Evolutionary conservation across 37 sponge, comb jelly and placozoan species (phyloP), one percentile per base, ranked within the genome.

Genomic region (Halisarca cf. caerulea): DNA sequence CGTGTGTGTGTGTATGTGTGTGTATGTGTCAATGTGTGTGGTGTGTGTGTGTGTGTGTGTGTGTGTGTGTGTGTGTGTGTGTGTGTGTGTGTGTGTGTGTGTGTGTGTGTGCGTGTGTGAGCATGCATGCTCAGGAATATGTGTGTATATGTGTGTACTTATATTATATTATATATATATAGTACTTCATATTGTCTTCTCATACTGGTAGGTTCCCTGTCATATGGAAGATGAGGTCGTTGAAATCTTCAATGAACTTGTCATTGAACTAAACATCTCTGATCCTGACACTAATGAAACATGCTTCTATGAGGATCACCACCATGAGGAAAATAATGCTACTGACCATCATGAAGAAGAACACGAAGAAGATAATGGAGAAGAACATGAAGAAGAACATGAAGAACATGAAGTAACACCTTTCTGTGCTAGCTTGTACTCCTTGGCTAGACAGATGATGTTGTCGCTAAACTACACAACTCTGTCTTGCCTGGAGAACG

Each of bases 381-480:
- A 43, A 5, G 45, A 74, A 20, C 77, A 40, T 44, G 15, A n/a
- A 2, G 45, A 21, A 24, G 77, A 8, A 38, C 25, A 74, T 40
- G 42, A 41, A 37, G 43, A 74, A 2, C 2, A 37, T 41, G 35
- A 8, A 1, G 30, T 30, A 18, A 32, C 33, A 34, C 35, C 69
- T 34, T 74, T 74, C 36, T 74, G 77, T 40, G 45, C 32, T 8
- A 38, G 14, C 24, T 1, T 74, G 45, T 74, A 74, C 77, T 40
- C 36, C 9, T 0, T 74, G 42, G 41, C 6, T 11, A 74, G 44
- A 43, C n/a, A 75, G 78, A 28, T 87, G 40, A 38, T 87, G 6
- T 25, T 87, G 37, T 21, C n/a, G 0, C 83, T 87, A 21, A 87
- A 87, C 57, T 25, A 73, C 58, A 87, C 88, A 21, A 73, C 68